Base-by-base conservation (phyloP, 2,113 vertebrate genomes). In the Perca flavescens region DNA sequence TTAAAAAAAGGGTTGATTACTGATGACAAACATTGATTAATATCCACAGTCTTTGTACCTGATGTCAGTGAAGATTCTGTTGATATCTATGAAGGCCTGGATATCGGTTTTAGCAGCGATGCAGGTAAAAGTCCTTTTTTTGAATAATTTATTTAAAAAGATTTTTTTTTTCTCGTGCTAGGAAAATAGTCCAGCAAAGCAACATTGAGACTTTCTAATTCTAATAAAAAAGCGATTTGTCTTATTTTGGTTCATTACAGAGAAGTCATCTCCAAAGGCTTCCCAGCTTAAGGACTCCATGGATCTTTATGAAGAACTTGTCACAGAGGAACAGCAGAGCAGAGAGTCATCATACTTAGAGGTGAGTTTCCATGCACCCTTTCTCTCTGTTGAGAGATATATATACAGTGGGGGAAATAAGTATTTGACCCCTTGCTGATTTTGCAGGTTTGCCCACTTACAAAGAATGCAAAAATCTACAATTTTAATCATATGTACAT, bases 51-150 rank as follows among this genome's bases (percentile, higher is more conserved):
- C 17, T 46, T 75, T 16, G 65, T 58, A 4, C 40, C 66, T 50
- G 77, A 54, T 85, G 91, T 82, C 83, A 96, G 96, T 86, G 97
- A 98, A 90, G 96, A 97, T 72, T 99, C 98, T 4, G 92, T 99
- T 93, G 98, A 99, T 92, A 98, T 99, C 89, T 99, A 99, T 6
- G 97, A 97, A 85, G 97, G 94, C n/a, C 93, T 99, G 93, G 97
- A 95, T 17, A 66, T 71, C n/a, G 70, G 62, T 31, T 67, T 83
- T 3, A 77, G 22, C 73, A 74, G 17, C 54, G 71, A 22, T 74
- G 54, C 80, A 79, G 92, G 95, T 94, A 81, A 79, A 70, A 15
- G 2, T 60, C 25, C 2, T 56, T 36, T 31, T 16, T 57, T 36
- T 19, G 52, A 47, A n/a, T 28, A 2, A 31, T 68, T 25, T 25